Evolutionary conservation across 2,113 vertebrate genomes (phyloP).

Genomic region (Grantiella picta): DNA sequence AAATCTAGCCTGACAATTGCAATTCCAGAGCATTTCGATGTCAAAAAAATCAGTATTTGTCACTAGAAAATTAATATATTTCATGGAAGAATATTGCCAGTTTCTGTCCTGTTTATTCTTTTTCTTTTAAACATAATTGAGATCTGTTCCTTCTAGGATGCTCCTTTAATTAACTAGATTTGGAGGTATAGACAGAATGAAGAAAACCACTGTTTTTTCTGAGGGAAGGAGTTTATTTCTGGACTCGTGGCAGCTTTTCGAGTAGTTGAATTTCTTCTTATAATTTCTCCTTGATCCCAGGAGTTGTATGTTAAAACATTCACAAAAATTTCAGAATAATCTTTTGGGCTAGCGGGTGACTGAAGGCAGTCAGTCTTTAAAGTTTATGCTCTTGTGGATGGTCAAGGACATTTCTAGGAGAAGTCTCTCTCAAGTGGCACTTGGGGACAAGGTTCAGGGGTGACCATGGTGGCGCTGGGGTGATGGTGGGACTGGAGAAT

Average conservation of each 20-base stretch:
- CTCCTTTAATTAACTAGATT: neutral
- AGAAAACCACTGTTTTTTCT: neutral
- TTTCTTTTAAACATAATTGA: neutral
- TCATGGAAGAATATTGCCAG: neutral
- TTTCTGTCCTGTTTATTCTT: neutral
- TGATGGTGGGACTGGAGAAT: neutral
- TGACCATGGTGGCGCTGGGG: neutral
- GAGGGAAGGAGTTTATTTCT: neutral
- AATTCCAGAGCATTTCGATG: neutral
- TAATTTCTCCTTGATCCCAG: neutral
- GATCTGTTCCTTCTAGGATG: neutral
- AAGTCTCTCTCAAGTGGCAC: neutral
- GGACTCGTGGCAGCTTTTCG: neutral
- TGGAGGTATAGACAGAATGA: neutral
- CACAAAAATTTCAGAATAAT: neutral
- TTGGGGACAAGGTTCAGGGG: neutral
- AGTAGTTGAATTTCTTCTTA: neutral
- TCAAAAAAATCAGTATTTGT: neutral
- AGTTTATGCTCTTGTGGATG: neutral
- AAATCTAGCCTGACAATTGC: neutral
- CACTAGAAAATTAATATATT: neutral
- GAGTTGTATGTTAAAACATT: neutral
- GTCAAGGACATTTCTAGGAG: neutral
- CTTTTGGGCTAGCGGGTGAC: neutral
- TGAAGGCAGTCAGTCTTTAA: neutral